Percentiles rank a stretch among this genome's conserved stretches.
These are phyloP conservation scores for Scrobipalpa costella DNA, from an alignment of 2,888 invertebrate genomes.

Conservation along the genomic window DNA sequence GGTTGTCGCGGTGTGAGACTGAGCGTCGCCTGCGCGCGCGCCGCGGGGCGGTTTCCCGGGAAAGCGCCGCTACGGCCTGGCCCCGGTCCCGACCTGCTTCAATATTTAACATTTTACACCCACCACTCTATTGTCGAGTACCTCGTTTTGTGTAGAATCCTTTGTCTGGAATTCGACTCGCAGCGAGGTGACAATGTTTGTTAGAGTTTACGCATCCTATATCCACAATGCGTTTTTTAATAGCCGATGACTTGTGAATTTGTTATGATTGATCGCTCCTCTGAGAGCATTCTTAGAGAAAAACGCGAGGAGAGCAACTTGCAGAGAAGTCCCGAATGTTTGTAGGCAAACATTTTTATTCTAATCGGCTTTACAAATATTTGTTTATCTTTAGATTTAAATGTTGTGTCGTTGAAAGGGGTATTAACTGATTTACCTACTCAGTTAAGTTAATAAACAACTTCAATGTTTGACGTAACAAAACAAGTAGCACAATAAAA, in stretches of 20 bases:
- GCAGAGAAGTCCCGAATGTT: conserved; percentile 42
- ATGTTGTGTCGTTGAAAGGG: not conserved
- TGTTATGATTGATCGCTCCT: conserved; percentile 75
- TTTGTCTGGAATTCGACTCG: conserved; percentile 72
- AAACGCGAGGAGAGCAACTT: conserved; percentile 60
- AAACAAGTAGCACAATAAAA: conserved; percentile 47
- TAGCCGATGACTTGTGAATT: conserved; percentile 80
- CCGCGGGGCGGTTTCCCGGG: conserved; percentile 78
- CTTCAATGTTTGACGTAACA: conserved; percentile 29
- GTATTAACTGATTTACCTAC: not conserved
- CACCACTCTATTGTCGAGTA: conserved; percentile 65
- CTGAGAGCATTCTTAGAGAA: conserved; percentile 47
- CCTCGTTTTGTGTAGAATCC: conserved; percentile 64
- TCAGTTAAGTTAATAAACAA: not conserved
- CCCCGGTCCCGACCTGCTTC: conserved; percentile 56
- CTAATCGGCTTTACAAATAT: conserved; percentile 10
- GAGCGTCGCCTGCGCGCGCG: conserved; percentile 69
- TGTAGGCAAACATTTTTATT: conserved; percentile 41
- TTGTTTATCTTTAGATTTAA: not conserved
- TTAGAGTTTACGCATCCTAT: conserved; percentile 70
- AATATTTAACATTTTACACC: conserved; percentile 77
- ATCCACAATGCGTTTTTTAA: conserved; percentile 74
- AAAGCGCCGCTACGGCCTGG: conserved; percentile 45
- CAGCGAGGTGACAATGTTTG: conserved; percentile 78
- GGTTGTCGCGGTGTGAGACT: conserved; percentile 71